These are phyloP conservation scores for Psammodynastes pulverulentus DNA, from an alignment of 2,113 vertebrate genomes.

Conservation along the genomic window DNA sequence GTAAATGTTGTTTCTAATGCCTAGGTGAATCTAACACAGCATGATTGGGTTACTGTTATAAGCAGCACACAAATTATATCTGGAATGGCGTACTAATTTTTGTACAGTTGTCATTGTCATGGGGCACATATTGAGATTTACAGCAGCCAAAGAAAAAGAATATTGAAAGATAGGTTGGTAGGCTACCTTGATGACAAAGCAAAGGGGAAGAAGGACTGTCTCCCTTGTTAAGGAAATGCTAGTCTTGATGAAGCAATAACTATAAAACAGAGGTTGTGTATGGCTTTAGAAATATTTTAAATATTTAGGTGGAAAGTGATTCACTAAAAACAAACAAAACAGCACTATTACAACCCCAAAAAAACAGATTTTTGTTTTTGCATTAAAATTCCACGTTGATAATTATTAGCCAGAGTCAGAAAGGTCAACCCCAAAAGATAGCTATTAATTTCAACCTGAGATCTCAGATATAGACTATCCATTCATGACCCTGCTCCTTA, in stretches of 20 bases:
- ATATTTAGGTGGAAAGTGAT: background rate
- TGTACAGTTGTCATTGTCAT: background rate
- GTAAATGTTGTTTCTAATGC: conserved; percentile 24
- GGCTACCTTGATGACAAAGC: background rate
- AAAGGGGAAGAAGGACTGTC: background rate
- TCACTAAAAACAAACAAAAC: background rate
- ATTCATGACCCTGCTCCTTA: background rate
- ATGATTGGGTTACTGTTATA: background rate
- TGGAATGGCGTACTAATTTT: background rate
- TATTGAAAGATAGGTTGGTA: background rate
- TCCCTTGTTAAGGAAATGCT: rapidly evolving
- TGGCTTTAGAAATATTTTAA: background rate
- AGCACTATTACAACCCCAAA: background rate
- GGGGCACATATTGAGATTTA: background rate
- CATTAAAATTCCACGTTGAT: background rate
- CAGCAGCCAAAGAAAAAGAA: background rate
- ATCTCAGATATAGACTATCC: background rate
- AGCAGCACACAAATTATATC: background rate
- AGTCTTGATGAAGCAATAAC: background rate
- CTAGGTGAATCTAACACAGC: conserved; percentile 3
- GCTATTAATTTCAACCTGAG: background rate
- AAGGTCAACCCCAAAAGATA: background rate
- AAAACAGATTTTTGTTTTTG: background rate
- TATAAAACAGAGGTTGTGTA: background rate
- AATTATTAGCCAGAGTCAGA: background rate